These are phyloP conservation scores for Carettochelys insculpta DNA, from an alignment of 2,113 vertebrate genomes.

Conservation along the genomic window DNA sequence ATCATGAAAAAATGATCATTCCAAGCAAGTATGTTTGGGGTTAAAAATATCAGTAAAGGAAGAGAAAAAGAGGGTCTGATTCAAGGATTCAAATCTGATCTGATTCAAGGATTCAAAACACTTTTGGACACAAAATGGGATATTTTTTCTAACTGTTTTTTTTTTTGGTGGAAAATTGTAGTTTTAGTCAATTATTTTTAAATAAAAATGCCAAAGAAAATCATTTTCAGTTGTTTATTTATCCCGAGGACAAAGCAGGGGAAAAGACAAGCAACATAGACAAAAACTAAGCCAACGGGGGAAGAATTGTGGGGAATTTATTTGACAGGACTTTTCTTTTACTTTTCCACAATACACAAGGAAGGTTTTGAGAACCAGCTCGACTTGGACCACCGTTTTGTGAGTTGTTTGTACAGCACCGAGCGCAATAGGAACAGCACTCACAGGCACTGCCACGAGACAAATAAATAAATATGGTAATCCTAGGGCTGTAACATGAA, in stretches of 20 bases:
- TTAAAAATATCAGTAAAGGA: neutral
- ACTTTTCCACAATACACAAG: too few species aligned
- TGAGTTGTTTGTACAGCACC: fast-evolving
- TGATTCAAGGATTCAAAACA: neutral
- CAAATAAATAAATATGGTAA: fast-evolving
- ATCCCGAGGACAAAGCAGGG: neutral
- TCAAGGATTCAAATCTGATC: too few species aligned
- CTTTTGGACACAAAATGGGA: neutral
- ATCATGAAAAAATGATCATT: neutral
- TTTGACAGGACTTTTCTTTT: too few species aligned
- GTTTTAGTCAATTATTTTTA: neutral
- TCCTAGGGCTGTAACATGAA: neutral
- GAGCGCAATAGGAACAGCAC: fast-evolving
- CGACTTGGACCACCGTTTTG: fast-evolving
- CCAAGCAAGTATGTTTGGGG: neutral
- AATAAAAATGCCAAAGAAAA: neutral
- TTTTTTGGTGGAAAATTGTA: neutral
- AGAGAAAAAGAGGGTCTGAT: neutral
- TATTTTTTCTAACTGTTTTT: neutral
- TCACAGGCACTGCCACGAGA: too few species aligned
- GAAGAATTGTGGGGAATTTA: too few species aligned
- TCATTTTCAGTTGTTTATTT: neutral
- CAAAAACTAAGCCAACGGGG: neutral
- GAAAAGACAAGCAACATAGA: neutral
- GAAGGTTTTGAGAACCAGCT: neutral